phyloP scores from a whole-genome alignment of 2,888 invertebrate species.

The Drosophila dives region DNA sequence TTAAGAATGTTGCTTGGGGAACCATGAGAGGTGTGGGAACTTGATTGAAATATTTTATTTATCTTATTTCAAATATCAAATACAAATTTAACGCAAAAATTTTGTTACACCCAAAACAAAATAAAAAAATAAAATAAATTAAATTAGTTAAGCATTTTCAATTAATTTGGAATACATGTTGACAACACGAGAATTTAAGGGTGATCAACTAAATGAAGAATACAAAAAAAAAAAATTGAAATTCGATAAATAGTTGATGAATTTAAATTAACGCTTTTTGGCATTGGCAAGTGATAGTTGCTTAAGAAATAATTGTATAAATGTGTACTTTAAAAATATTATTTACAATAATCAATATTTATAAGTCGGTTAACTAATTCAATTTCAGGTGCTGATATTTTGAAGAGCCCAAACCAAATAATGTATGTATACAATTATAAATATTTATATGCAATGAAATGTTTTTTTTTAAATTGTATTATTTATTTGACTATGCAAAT shows the following conservation, averaged over 20 bases:
- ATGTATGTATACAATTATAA: slow-evolving; percentile 50
- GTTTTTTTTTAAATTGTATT: slow-evolving; percentile 15
- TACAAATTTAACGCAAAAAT: slow-evolving; percentile 67
- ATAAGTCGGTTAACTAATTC: slow-evolving; percentile 30
- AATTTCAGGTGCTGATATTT: slow-evolving; percentile 49
- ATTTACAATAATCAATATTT: slow-evolving; percentile 48
- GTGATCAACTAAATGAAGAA: slow-evolving; percentile 7
- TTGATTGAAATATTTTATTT: slow-evolving; percentile 15
- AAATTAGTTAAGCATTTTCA: slow-evolving; percentile 24
- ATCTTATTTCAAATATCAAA: slow-evolving; percentile 4
- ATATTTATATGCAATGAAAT: slow-evolving; percentile 46
- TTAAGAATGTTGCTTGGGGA: slow-evolving; percentile 43
- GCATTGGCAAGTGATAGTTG: slow-evolving; percentile 32
- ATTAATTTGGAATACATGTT: slow-evolving; percentile 18
- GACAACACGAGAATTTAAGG: slow-evolving; percentile 31
- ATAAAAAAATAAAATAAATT: slow-evolving; percentile 20
- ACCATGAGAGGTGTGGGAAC: slow-evolving; percentile 37
- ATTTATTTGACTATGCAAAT: slow-evolving; percentile 22
- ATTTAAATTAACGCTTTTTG: background rate
- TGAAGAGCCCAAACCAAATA: slow-evolving; percentile 76
- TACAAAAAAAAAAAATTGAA: slow-evolving; percentile 22
- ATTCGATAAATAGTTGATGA: slow-evolving; percentile 15
- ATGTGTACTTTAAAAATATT: slow-evolving; percentile 34
- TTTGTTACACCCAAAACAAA: slow-evolving; percentile 83
- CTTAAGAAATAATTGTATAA: slow-evolving; percentile 31